These are phyloP conservation scores for Prietella phreatophila DNA, from an alignment of 2,113 vertebrate genomes.

Conservation along the genomic window DNA sequence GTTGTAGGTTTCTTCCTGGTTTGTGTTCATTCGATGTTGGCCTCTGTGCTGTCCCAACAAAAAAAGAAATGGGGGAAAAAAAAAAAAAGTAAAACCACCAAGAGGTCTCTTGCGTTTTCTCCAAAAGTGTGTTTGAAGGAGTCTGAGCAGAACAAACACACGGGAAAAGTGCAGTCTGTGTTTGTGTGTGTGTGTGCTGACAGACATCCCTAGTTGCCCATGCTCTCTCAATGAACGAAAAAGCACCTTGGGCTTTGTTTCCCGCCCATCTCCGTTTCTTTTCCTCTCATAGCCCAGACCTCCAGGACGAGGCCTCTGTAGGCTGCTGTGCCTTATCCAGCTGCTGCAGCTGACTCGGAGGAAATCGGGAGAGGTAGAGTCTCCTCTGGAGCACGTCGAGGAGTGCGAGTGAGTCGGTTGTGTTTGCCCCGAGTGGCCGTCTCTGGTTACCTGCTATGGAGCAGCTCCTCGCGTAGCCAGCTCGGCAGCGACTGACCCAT, in stretches of 20 bases:
- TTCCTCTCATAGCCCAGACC: conserved; percentile 27
- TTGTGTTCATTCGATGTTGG: conserved; percentile 40
- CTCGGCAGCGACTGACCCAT: conserved; percentile 85
- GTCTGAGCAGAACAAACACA: not conserved
- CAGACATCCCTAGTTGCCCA: conserved; percentile 28
- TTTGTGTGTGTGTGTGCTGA: conserved; percentile 25
- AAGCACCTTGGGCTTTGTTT: not conserved
- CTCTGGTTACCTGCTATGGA: conserved; percentile 82
- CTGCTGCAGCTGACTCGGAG: conserved; percentile 14
- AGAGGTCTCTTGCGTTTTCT: not conserved
- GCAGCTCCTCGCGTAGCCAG: conserved; percentile 86
- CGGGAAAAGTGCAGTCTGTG: not conserved
- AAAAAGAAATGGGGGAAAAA: not conserved
- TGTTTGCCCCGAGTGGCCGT: not conserved
- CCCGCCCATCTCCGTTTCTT: not conserved
- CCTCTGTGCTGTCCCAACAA: conserved; percentile 31
- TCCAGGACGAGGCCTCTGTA: conserved; percentile 1
- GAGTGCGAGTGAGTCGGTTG: conserved; percentile 29
- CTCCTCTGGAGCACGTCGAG: conserved; percentile 36
- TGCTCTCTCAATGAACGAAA: conserved; percentile 30
- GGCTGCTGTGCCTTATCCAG: conserved; percentile 7
- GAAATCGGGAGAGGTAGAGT: conserved; percentile 40
- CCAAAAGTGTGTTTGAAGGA: conserved; percentile 18
- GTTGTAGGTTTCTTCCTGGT: conserved; percentile 44
- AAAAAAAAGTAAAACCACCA: not conserved